Evolutionary conservation across 2,113 vertebrate genomes (phyloP).

Genomic region (Plecotus auritus): DNA sequence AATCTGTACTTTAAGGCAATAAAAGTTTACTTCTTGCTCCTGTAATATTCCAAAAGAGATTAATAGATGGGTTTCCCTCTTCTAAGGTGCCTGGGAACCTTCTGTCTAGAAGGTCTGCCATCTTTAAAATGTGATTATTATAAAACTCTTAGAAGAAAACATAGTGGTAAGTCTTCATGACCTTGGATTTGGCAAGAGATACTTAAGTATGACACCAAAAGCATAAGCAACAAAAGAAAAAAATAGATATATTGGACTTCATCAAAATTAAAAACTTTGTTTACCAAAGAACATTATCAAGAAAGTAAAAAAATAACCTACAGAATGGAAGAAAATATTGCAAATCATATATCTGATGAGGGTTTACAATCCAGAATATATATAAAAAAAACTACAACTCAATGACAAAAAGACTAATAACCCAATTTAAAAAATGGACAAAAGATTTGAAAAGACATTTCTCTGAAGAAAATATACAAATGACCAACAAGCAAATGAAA

Average conservation of each 20-base stretch:
- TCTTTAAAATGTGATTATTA: background rate
- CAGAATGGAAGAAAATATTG: background rate
- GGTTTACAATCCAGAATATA: background rate
- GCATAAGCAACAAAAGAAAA: background rate
- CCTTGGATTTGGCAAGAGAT: background rate
- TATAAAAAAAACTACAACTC: background rate
- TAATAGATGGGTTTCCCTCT: background rate
- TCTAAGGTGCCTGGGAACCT: background rate
- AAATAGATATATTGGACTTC: background rate
- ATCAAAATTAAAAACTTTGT: background rate
- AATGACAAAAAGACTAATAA: background rate
- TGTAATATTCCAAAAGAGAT: background rate
- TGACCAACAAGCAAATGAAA: background rate
- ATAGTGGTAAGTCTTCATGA: background rate
- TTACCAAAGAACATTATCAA: background rate
- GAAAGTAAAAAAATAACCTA: background rate
- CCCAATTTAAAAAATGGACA: background rate
- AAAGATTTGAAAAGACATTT: background rate
- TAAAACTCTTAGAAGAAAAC: constrained; percentile 8
- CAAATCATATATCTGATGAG: background rate
- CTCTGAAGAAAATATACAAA: background rate
- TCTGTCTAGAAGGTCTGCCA: background rate
- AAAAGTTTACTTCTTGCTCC: background rate
- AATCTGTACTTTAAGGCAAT: background rate
- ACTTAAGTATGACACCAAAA: background rate